These are phyloP conservation scores for Calameuta pallipes DNA, from an alignment of 2,888 invertebrate species.

Conservation along the genomic window DNA sequence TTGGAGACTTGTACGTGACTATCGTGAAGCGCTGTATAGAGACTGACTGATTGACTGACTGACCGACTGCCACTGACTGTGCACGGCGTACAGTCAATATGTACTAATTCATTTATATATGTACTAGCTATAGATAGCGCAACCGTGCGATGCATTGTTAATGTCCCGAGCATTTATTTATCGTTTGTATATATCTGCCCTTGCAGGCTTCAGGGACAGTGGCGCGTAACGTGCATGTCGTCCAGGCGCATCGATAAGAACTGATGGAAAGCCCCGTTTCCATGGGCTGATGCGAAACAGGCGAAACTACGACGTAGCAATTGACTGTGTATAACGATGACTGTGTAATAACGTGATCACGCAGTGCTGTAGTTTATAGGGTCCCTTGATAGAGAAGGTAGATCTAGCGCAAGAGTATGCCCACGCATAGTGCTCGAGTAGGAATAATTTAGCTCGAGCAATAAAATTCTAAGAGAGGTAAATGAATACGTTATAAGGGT, in stretches of 20 bases:
- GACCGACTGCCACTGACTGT: not conserved
- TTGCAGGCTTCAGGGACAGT: constrained; percentile 54
- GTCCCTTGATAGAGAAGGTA: not conserved
- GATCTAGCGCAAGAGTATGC: not conserved
- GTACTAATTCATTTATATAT: not conserved
- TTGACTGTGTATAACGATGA: not conserved
- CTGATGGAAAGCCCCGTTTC: not conserved
- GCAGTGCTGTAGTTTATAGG: not conserved
- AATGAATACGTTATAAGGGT: not conserved
- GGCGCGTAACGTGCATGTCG: constrained; percentile 5
- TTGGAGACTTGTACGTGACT: not conserved
- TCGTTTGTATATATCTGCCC: constrained; percentile 49
- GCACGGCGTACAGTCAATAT: not conserved
- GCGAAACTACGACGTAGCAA: not conserved
- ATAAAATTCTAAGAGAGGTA: not conserved
- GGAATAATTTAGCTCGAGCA: not conserved
- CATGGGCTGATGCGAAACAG: not conserved
- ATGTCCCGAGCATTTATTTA: constrained; percentile 49
- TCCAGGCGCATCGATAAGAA: not conserved
- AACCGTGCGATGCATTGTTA: constrained; percentile 36
- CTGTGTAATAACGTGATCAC: not conserved
- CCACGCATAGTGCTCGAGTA: not conserved
- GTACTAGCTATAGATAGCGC: constrained; percentile 1
- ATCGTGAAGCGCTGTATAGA: not conserved
- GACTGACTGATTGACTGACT: not conserved